These are phyloP conservation scores for Agrotis exclamationis DNA, from an alignment of 2,888 invertebrate species.

Conservation along the genomic window DNA sequence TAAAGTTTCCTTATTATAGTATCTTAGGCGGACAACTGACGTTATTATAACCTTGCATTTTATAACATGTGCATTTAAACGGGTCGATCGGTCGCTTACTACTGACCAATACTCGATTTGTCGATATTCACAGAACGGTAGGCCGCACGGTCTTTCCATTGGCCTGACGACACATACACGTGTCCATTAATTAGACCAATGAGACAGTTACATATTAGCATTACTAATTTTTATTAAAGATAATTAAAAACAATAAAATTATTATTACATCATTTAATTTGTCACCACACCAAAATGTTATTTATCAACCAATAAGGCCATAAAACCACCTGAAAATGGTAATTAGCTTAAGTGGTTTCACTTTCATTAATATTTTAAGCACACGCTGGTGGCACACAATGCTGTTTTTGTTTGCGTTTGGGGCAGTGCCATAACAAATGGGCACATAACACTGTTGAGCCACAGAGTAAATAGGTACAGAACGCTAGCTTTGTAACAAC, in stretches of 20 bases:
- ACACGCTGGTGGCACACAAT: conserved; percentile 7
- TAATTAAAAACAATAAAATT: not conserved
- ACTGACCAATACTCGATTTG: too few species aligned
- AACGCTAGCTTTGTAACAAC: not conserved
- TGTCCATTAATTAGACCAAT: too few species aligned
- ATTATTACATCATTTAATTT: not conserved
- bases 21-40: too few species aligned
- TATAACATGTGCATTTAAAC: too few species aligned
- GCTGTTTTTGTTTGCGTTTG: conserved; percentile 38
- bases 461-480: conserved; percentile 13
- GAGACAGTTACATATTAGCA: too few species aligned
- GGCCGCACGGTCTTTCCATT: too few species aligned
- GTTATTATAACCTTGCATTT: not conserved
- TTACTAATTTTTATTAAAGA: too few species aligned
- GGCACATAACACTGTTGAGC: not conserved
- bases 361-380: conserved; percentile 27
- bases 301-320: not conserved
- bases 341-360: conserved; percentile 33
- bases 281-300: not conserved
- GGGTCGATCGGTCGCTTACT: too few species aligned
- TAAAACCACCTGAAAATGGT: conserved; percentile 8
- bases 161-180: too few species aligned
- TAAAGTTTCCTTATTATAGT: too few species aligned
- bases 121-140: too few species aligned
- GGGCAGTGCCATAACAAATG: conserved; percentile 21